Base-by-base conservation (phyloP, 2,797 vertebrate genomes). In the Poeciliopsis paucimaculata region DNA sequence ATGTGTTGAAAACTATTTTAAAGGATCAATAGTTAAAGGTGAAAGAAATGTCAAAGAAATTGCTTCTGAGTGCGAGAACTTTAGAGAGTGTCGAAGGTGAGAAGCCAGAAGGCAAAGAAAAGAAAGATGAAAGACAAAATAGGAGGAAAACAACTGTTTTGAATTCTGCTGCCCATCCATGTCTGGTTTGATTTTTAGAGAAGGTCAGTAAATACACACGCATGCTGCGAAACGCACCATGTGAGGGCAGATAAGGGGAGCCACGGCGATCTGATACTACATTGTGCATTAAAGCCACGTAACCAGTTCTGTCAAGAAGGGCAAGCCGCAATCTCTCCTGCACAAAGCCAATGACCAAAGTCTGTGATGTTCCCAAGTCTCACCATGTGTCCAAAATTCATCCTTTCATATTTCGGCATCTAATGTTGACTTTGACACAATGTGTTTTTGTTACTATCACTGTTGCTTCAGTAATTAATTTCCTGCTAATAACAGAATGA, bases 171-270 rank as follows among this genome's bases (percentile, higher is more conserved):
- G 1, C 73, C 13, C 75, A 75, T 5, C 53, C 53, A 64, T 34
- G 7, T 20, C 39, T 43, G 46, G 31, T 0, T 85, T 80, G 68
- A 71, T 71, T 71, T 71, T n/a, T n/a, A 43, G 39, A 45, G 68
- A 13, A 77, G 81, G 73, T 84, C 82, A 76, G 79, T 72, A 75
- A 86, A 88, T 72, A 70, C 77, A 68, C 64, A 26, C 3, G 20
- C 64, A 41, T 26, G 64, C 64, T 68, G 64, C 4, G 20, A 68
- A 68, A 41, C 64, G 12, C 34, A 77, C 77, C 43, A 74, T 70
- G 49, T 74, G 13, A 80, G 68, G 76, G 46, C 23, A 46, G 76
- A 68, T 57, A 23, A 74, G 53, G 57, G 62, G 68, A 77, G 10
- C 64, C 53, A 43, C 72, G 82, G 88, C 47, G 71, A 66, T 20